Base-by-base conservation (phyloP, 2,888 invertebrate species). In the Mongoloraphidia duomilia region DNA sequence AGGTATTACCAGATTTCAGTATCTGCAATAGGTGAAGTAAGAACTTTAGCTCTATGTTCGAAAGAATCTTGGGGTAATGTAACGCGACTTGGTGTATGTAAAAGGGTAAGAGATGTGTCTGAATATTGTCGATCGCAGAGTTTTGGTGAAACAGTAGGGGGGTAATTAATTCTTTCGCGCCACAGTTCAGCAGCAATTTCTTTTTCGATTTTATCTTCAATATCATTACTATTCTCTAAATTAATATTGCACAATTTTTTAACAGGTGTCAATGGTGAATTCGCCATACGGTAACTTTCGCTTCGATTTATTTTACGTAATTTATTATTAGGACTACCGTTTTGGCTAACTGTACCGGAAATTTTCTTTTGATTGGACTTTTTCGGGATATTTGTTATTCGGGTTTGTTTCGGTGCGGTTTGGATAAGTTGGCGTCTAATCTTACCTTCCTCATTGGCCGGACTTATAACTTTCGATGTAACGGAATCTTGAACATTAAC, bases 201-300 rank as follows among this genome's bases (percentile, higher is more conserved):
- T 52, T 74, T 73, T 63, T 78, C 77, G 57, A 78, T 74, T 63
- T 71, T 67, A 63, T 76, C 76, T 57, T 75, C 59, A 9, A 60
- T 54, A 49, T 59, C 57, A 11, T 55, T 45, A 47, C 55, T 56
- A 39, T 39, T 40, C 37, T 49, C 44, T 6, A 50, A 44, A 34
- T 42, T 44, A 41, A 35, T 43, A 41, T 60, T 59, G 26, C 26
- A 26, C 26, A 26, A 26, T 26, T 26, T 26, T 26, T 26, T 26
- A 26, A 26, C 26, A 6, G 26, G 26, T 26, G 42, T 73, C 54
- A 79, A 73, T 26, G 80, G 79, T 56, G 78, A 79, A 67, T 88
- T 88, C 12, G 89, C 89, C 65, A 84, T 75, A 55, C 86, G 79
- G 63, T 89, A 89, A 67, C 88, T 89, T 65, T 89, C 85, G 64